Percentiles rank a stretch among this genome's conserved stretches.
Evolutionary conservation across 2,113 vertebrate genomes (phyloP).

Genomic region (Melierax canorus): DNA sequence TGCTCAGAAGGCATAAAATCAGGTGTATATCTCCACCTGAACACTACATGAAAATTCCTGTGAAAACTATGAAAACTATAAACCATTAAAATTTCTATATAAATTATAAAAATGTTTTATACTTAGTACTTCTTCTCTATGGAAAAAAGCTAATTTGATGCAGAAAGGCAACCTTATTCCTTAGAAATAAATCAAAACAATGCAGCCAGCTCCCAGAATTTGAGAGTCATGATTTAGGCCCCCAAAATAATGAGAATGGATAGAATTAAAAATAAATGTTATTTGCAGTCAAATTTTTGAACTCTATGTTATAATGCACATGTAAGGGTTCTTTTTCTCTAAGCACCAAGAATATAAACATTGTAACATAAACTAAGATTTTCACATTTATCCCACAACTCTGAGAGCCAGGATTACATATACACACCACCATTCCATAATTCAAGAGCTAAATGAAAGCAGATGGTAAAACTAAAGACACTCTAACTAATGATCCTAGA

Average conservation of each 20-base stretch:
- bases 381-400: not conserved
- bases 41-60: not conserved
- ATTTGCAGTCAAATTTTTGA: not conserved
- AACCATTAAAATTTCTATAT: not conserved
- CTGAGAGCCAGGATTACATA: not conserved
- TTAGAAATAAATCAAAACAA: not conserved
- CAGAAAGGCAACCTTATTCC: not conserved
- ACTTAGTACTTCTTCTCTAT: not conserved
- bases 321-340: not conserved
- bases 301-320: not conserved
- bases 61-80: not conserved
- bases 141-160: not conserved
- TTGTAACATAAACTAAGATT: not conserved
- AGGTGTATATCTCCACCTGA: not conserved
- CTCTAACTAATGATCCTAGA: not conserved
- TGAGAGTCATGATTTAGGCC: not conserved
- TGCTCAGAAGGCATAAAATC: not conserved
- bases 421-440: not conserved
- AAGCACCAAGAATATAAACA: not conserved
- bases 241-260: not conserved
- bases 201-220: not conserved
- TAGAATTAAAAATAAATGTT: not conserved
- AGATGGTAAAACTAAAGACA: conserved; percentile 13
- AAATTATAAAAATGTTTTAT: not conserved
- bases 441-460: not conserved